These are phyloP conservation scores for Rhynchotus rufescens DNA, from an alignment of 2,797 vertebrate genomes.

Conservation along the genomic window DNA sequence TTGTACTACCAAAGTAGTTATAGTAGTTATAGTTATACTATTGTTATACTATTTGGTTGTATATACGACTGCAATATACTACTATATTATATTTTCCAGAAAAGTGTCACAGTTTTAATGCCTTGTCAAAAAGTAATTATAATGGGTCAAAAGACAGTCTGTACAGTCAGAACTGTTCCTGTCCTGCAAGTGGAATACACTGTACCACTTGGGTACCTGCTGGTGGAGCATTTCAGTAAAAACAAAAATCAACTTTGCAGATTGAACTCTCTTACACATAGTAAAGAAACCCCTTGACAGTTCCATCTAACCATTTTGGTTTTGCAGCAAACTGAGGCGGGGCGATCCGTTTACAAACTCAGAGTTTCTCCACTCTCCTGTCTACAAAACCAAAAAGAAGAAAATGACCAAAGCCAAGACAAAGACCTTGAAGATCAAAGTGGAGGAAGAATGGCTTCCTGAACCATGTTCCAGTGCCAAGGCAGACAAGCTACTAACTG, in stretches of 20 bases:
- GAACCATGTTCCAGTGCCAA: neutral
- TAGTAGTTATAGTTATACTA: no score
- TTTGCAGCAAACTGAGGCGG: conserved; percentile 73
- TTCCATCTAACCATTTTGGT: conserved; percentile 12
- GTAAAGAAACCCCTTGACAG: neutral
- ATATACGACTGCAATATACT: no score
- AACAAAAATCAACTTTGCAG: neutral
- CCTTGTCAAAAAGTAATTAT: neutral
- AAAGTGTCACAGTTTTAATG: neutral
- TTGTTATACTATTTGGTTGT: no score
- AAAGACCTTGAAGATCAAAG: neutral
- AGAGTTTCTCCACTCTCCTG: neutral
- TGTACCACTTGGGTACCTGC: neutral
- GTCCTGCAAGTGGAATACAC: neutral
- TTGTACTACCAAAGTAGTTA: no score
- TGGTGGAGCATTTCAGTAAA: neutral
- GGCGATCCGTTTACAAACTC: conserved; percentile 67
- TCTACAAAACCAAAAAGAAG: conserved; percentile 6
- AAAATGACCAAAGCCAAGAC: neutral
- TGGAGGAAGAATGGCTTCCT: neutral
- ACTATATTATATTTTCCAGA: neutral
- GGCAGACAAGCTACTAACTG: neutral
- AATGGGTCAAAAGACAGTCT: neutral
- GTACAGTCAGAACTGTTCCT: neutral
- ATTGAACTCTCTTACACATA: neutral